Evolutionary conservation across 2,797 vertebrate species (phyloP), one percentile per base, ranked within the genome.

Genomic region (Erethizon dorsatum): DNA sequence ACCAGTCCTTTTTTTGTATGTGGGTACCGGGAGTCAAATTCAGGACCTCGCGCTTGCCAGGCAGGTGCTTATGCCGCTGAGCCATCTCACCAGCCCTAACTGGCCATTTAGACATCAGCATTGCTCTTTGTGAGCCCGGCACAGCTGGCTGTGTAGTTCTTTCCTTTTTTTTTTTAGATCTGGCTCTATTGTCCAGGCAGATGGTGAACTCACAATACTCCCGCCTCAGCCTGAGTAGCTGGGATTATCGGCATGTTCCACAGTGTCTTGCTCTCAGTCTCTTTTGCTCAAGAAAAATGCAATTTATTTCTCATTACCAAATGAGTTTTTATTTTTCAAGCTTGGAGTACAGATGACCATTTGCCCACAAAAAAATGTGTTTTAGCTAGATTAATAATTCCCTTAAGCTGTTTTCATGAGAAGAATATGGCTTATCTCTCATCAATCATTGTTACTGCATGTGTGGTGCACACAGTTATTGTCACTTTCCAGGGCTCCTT

Each of bases 251-350:
- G 14, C 47, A 52, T 18, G 75, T 45, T 31, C 75, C 47, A 33
- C 28, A 52, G 47, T 52, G 6, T 31, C 47, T 18, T 10, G 8
- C 15, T 78, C 6, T 18, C 31, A 33, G 41, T 63, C 37, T 91
- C 41, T 91, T 56, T 63, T 84, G 69, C 37, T 95, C 26, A 37
- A 78, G 57, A 54, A 95, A 94, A 93, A 84, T 7, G 22, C 11
- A 87, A 5, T 94, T 37, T 75, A 24, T 47, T 80, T 80, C 86
- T 93, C n/a, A 67, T 13, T 71, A 57, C 41, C 47, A 88, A 4
- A 90, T 24, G 59, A 54, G 17, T 24, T 86, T 90, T 94, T 31
- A 84, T 54, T 47, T 91, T 93, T 90, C 57, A 85, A 28, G 17
- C 77, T 0, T 56, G 10, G 18, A 77, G n/a, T 82, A 54, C n/a